Evolutionary conservation across 2,113 vertebrate species (phyloP), one percentile per base, ranked within the genome.

Genomic region (Silurus meridionalis): DNA sequence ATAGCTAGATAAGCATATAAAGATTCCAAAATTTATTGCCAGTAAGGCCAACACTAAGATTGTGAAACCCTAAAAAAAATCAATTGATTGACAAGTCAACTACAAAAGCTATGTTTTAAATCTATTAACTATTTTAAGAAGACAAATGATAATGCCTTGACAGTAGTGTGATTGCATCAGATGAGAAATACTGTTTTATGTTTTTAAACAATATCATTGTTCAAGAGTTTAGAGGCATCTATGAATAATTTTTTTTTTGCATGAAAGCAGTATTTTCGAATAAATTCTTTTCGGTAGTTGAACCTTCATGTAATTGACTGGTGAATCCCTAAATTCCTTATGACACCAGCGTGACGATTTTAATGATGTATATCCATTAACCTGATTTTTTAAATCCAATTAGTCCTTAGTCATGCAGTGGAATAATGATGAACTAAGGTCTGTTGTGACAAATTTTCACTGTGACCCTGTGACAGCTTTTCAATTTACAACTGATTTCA

Each of bases 401-500:
- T 79, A 79, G 55, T 25, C 15, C 4, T 79, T 79, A 37, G 25
- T 79, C 55, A 58, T 55, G 11, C 4, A 8, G n/a, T 79, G 53
- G 55, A 79, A 79, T 79, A 58, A 79, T 28, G 25, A 79, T 79
- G 55, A 79, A 19, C 55, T 37, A 71, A 5, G 25, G 2, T 6
- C 80, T 86, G 55, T 60, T 28, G 75, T 69, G 78, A 67, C 77
- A 71, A 52, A 81, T 72, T 81, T 71, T 66, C 46, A n/a, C 55
- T 50, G 63, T 52, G 37, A 77, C 83, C n/a, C 58, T 64, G 71
- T 71, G 82, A 77, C 46, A 74, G 46, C 37, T 79, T 37, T 25
- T 79, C 66, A 80, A 86, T 81, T 80, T 81, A 80, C 78, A 74
- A 80, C 64, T 86, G 53, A 86, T 81, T 86, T 86, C 85, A 86